Evolutionary conservation across 2,113 vertebrate species (phyloP).

Genomic region (Toxotes jaculatrix): DNA sequence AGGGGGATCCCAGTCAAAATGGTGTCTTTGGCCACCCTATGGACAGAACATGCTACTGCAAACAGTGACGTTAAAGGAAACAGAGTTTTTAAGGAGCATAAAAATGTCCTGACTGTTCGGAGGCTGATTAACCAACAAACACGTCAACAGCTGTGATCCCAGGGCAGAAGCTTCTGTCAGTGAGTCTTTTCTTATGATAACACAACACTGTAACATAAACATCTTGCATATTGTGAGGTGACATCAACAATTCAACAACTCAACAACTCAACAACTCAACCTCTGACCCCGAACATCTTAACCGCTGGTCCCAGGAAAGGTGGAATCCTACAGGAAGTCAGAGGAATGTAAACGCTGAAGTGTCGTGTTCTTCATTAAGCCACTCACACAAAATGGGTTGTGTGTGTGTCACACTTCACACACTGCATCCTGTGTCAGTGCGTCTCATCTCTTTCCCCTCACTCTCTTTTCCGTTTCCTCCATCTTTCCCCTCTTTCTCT

Average conservation of each 20-base stretch:
- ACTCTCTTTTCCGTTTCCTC: neutral
- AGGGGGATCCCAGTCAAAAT: neutral
- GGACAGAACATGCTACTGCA: neutral
- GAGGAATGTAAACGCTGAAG: neutral
- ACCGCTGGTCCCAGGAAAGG: neutral
- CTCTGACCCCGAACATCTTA: neutral
- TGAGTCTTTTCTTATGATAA: neutral
- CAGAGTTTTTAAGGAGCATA: neutral
- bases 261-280: neutral
- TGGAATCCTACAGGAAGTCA: conserved; percentile 5
- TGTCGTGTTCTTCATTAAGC: neutral
- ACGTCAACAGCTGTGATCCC: too few relatives aligned
- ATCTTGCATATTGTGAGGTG: neutral
- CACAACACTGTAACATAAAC: neutral
- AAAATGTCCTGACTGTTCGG: neutral
- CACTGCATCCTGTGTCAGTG: neutral
- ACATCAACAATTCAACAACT: neutral
- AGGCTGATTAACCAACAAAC: neutral
- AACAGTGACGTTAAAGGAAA: neutral
- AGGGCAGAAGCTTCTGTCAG: neutral
- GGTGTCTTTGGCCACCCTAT: neutral
- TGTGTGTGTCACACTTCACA: conserved; percentile 20
- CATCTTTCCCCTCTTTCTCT: neutral
- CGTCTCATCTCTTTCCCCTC: neutral
- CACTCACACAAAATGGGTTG: neutral